Percentiles rank a stretch among this genome's conserved stretches.
These are phyloP conservation scores for Micrasema longulum DNA, from an alignment of 1,140 invertebrate genomes.

Conservation along the genomic window DNA sequence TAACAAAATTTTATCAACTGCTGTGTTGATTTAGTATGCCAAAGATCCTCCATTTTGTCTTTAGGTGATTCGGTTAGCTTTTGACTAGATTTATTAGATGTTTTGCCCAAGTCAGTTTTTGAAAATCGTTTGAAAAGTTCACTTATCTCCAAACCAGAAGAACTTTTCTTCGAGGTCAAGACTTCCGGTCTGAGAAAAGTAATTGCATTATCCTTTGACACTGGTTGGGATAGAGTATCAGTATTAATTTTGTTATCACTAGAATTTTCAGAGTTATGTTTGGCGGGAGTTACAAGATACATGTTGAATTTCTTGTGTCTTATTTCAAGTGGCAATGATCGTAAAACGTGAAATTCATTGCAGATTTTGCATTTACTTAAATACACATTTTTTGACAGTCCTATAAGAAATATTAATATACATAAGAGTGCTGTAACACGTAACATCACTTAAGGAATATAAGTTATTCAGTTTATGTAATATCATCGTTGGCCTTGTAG, in stretches of 20 bases:
- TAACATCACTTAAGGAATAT: no score
- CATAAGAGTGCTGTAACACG: neutral
- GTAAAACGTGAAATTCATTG: constrained; percentile 3
- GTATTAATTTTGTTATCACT: no score
- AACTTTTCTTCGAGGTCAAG: neutral
- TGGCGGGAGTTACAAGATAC: neutral
- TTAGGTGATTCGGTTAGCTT: neutral
- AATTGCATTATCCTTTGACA: neutral
- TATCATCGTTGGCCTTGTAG: no score
- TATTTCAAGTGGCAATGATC: constrained; percentile 1
- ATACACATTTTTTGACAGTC: neutral
- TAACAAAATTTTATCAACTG: constrained; percentile 4
- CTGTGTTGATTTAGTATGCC: neutral
- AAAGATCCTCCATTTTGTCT: neutral
- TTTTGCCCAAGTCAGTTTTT: neutral
- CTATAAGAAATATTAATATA: neutral
- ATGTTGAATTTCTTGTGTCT: constrained; percentile 34
- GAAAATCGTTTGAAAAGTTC: neutral
- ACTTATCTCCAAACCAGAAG: neutral
- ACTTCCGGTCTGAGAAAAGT: neutral
- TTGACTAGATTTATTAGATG: neutral
- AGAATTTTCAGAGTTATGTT: neutral
- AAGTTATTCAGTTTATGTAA: no score
- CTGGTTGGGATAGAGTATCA: neutral
- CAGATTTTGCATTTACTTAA: constrained; percentile 18